Evolutionary conservation across 2,113 vertebrate species (phyloP), one percentile per base, ranked within the genome.

Genomic region (Pycnonotus jocosus): DNA sequence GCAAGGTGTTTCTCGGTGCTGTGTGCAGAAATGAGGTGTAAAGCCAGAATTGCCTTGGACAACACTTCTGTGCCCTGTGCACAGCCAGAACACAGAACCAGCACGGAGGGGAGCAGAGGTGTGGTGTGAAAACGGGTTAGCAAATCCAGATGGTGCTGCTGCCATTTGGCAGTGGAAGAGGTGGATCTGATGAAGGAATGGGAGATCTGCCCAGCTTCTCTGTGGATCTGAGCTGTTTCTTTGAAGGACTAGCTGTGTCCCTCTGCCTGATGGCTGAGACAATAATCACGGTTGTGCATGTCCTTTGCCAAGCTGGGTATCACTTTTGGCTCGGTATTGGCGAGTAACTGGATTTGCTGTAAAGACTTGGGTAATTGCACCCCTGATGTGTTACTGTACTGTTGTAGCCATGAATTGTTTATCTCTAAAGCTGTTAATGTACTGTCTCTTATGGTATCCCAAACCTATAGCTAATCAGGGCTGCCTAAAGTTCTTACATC

Each of bases 111-210:
- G 65, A 61, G 65, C 60, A 57, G 69, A 70, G 25, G 31, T 66
- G 42, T 28, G 7, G 4, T 66, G 38, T 53, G 47, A 50, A 54
- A 60, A 17, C 1, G 4, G 48, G 23, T 68, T 60, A 35, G 48
- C 33, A 73, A 44, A 81, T 77, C 48, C 54, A 61, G 69, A 10
- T 21, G 25, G 9, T 3, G 37, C 47, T 65, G 82, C 61, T 1
- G 3, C 0, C 0, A 38, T 22, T 88, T 2, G 3, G 56, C 10
- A 37, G 11, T 38, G 54, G 37, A 48, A 70, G 74, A n/a, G 14
- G 9, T 61, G 54, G 12, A 9, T 69, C 38, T 2, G 9, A 15
- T 30, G 31, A 35, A 47, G 12, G 19, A 68, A 31, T 5, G 31
- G 45, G 54, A 38, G 16, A 20, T 64, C 84, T 1, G 0, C 15